A percentile compares a stretch with the other conserved stretches of the same genome.
phyloP scores from a whole-genome alignment of 2,113 vertebrate genomes.

The Cyanistes caeruleus region DNA sequence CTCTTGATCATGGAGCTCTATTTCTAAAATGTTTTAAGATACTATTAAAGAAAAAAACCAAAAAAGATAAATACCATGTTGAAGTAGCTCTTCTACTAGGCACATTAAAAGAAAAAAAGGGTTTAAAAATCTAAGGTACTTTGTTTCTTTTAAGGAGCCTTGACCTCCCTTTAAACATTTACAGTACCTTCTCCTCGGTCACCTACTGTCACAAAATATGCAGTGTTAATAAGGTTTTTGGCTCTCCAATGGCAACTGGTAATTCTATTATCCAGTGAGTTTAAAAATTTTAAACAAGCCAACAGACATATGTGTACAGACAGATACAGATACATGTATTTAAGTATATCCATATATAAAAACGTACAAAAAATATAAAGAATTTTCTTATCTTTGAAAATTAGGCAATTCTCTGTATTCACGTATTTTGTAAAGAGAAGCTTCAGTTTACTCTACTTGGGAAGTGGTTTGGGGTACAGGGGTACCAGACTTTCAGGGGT shows the following conservation, averaged over 20 bases:
- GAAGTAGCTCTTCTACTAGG: neutral
- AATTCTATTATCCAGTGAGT: neutral
- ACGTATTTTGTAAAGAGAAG: neutral
- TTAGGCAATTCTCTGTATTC: neutral
- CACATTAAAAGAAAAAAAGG: neutral
- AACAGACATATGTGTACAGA: neutral
- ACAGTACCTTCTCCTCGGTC: neutral
- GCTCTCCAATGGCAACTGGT: neutral
- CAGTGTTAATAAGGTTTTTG: neutral
- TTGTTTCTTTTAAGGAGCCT: neutral
- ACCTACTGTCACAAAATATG: neutral
- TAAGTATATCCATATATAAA: neutral
- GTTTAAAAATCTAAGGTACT: neutral
- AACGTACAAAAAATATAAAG: neutral
- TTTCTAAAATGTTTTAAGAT: neutral
- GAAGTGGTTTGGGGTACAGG: neutral
- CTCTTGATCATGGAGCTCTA: neutral
- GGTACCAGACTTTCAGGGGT: neutral
- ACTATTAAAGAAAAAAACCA: neutral
- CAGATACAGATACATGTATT: accelerated
- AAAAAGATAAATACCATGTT: neutral
- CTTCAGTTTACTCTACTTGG: neutral
- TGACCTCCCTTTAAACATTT: neutral
- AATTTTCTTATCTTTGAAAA: neutral
- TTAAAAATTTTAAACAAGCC: neutral